These are phyloP conservation scores for Malurus alboscapulatus DNA, from an alignment of 2,113 vertebrate species.

Conservation along the genomic window DNA sequence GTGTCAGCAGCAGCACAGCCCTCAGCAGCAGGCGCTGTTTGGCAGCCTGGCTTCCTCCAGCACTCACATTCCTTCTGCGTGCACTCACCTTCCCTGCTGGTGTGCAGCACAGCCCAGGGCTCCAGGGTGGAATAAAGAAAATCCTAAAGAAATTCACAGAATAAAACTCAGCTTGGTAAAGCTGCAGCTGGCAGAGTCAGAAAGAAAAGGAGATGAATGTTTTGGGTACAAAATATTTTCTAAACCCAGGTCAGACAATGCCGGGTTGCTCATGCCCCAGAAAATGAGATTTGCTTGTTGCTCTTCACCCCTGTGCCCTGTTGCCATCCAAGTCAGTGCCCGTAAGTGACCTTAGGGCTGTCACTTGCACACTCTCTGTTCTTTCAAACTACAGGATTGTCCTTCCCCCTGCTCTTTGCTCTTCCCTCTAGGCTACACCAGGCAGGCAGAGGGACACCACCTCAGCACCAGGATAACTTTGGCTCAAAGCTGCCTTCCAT, in stretches of 20 bases:
- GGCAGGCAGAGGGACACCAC: background rate
- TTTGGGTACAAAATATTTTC: background rate
- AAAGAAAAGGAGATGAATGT: background rate
- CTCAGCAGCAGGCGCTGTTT: background rate
- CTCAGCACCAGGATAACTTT: background rate
- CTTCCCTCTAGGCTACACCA: background rate
- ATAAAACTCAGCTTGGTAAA: background rate
- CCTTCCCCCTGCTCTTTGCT: background rate
- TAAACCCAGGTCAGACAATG: background rate
- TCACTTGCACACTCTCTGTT: background rate
- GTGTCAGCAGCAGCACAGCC: background rate
- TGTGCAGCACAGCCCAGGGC: rapidly evolving
- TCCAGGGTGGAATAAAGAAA: background rate
- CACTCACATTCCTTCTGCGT: background rate
- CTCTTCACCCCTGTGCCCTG: background rate
- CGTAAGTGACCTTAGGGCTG: background rate
- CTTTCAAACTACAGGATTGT: background rate
- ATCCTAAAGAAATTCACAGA: background rate
- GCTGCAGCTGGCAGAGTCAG: background rate
- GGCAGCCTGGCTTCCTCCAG: background rate
- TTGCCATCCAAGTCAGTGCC: background rate
- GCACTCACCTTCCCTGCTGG: background rate
- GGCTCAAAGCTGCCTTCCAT: background rate
- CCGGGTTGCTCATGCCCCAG: background rate
- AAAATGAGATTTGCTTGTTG: background rate